These are phyloP conservation scores for Temnothorax curvispinosus DNA, from an alignment of 1,140 invertebrate species.

Conservation along the genomic window DNA sequence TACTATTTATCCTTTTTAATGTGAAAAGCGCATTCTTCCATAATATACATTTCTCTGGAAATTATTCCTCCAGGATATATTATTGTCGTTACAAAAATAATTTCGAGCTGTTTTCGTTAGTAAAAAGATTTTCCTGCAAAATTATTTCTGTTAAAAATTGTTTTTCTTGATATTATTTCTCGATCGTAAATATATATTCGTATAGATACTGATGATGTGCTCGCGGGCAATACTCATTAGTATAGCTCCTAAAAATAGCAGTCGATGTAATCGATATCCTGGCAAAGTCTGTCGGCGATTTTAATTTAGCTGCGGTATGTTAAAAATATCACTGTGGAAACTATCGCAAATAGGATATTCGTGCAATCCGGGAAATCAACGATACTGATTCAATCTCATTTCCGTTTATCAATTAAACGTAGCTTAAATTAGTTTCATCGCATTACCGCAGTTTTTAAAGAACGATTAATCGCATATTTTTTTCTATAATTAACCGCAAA, in stretches of 20 bases:
- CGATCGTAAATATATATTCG: background rate
- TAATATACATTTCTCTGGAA: background rate
- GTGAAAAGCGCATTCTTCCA: background rate
- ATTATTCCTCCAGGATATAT: constrained; percentile 6
- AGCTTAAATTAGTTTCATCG: background rate
- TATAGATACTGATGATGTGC: background rate
- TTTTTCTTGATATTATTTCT: constrained; percentile 18
- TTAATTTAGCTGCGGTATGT: constrained; percentile 18
- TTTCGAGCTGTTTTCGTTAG: background rate
- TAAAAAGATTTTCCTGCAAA: background rate
- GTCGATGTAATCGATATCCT: constrained; percentile 2
- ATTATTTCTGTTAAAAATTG: constrained; percentile 21
- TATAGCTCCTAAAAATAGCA: constrained; percentile 15
- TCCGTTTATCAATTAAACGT: background rate
- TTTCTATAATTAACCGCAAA: constrained; percentile 15
- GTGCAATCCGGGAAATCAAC: background rate
- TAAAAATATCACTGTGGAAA: background rate
- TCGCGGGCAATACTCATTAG: background rate
- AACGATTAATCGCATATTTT: background rate
- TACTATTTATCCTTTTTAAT: background rate
- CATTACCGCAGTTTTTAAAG: background rate
- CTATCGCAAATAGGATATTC: background rate
- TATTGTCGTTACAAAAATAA: background rate
- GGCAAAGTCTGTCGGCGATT: background rate
- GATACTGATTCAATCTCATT: background rate